These are phyloP conservation scores for Pseudois nayaur DNA, from an alignment of 2,113 vertebrate species.

Conservation along the genomic window DNA sequence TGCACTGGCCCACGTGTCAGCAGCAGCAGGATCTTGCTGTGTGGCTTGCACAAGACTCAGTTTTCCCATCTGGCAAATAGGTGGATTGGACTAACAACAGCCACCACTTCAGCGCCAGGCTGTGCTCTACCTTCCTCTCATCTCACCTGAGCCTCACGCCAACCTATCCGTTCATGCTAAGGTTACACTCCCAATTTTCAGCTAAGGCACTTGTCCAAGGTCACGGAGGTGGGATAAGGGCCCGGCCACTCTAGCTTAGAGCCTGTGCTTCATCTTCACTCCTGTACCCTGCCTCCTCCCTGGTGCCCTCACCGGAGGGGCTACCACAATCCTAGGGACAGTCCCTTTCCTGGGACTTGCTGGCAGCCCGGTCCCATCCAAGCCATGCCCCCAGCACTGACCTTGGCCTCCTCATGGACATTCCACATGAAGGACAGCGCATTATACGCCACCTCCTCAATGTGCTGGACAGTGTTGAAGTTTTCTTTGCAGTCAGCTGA, in stretches of 20 bases:
- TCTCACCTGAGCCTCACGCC: neutral
- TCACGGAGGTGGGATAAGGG: neutral
- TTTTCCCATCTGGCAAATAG: constrained; percentile 7
- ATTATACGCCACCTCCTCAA: constrained; percentile 96
- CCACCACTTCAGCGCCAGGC: neutral
- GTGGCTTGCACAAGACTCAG: neutral
- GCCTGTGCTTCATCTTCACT: neutral
- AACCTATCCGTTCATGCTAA: neutral
- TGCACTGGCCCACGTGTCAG: neutral
- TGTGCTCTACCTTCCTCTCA: no score
- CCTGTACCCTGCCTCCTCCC: neutral
- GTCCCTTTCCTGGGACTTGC: neutral
- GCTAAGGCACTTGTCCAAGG: neutral
- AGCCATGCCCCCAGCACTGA: constrained; percentile 61
- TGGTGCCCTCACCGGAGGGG: accelerated
- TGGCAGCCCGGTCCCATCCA: neutral
- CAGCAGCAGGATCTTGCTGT: neutral
- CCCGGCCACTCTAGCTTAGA: neutral
- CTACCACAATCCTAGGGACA: neutral
- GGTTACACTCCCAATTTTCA: neutral
- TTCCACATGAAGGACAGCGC: constrained; percentile 97
- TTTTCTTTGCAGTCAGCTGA: constrained; percentile 98
- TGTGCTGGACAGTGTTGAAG: constrained; percentile 92
- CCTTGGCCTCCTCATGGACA: constrained; percentile 95
- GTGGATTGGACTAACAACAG: neutral